Evolutionary conservation across 2,888 invertebrate genomes (phyloP), one percentile per base, ranked within the genome.

Genomic region (Pandemis corylana): DNA sequence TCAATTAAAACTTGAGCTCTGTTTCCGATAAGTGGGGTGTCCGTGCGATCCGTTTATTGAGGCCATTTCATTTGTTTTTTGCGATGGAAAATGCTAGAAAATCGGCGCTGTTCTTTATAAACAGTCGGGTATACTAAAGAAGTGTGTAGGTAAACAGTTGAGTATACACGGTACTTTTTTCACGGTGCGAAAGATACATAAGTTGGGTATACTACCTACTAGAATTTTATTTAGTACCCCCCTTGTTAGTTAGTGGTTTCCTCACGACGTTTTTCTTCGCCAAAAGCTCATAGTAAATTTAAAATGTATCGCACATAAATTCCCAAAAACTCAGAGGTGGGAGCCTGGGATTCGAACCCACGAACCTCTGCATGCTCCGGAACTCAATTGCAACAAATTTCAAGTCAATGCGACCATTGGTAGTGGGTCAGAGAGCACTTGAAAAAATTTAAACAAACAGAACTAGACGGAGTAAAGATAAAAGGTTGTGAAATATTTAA

Each of bases 1-100:
- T 76, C 76, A 76, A 76, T 76, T 76, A 76, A 76, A 76, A 76
- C 76, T 76, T 76, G 74, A 76, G 74, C 76, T 63, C 72, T 66
- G 73, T 62, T 59, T 62, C 63, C 76, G 71, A 71, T 76, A 72
- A 69, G 36, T 64, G 71, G 71, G 46, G 72, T 66, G 61, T 42
- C 67, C 72, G 28, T 44, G 44, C 65, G 41, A n/a, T 69, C 12
- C 36, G 44, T 41, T 68, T 70, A 69, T 66, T 46, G 75, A 20
- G 61, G n/a, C 20, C 49, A 65, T 68, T 61, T 69, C 51, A 41
- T 13, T 28, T 66, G 53, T 36, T 46, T 66, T 75, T 66, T 56
- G 28, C 0, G 28, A 59, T 28, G 28, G 5, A 9, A 12, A 28
- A 28, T 20, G 28, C 28, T 59, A 59, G 59, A 10, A 28, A 28